Percentiles rank a stretch among this genome's conserved stretches.
phyloP scores from a whole-genome alignment of 2,113 vertebrate genomes.

The Callipepla californica region DNA sequence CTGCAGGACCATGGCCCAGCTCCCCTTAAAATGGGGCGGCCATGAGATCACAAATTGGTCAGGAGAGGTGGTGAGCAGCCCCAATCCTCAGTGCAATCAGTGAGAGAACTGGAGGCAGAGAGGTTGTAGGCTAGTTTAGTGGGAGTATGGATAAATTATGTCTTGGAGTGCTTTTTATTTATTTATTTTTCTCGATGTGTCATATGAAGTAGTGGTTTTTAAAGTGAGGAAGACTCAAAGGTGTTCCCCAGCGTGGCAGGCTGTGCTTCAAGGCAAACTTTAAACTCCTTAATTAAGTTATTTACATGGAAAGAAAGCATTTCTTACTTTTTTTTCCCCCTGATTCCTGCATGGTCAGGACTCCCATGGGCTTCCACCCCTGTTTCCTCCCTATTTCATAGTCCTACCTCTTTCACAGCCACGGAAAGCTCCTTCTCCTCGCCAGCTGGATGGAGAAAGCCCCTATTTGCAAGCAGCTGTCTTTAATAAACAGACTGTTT shows the following conservation, averaged over 20 bases:
- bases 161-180: neutral
- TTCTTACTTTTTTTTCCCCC: neutral
- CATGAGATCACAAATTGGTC: neutral
- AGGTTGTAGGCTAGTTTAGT: neutral
- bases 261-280: slow-evolving; percentile 5
- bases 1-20: neutral
- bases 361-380: neutral
- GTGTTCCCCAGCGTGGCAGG: neutral
- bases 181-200: neutral
- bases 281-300: slow-evolving; percentile 67
- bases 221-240: neutral
- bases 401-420: slow-evolving; percentile 7
- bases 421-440: neutral
- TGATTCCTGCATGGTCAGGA: slow-evolving; percentile 7
- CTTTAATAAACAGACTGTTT: slow-evolving; percentile 34
- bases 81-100: neutral
- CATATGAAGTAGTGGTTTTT: neutral
- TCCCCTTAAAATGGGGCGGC: neutral
- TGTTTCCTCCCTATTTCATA: neutral
- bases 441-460: neutral
- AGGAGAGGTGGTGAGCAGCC: neutral
- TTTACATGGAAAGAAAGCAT: slow-evolving; percentile 51
- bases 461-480: slow-evolving; percentile 32
- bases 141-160: neutral
- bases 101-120: neutral